phyloP scores from a whole-genome alignment of 2,888 invertebrate genomes.

The Aphelenchoides bicaudatus region DNA sequence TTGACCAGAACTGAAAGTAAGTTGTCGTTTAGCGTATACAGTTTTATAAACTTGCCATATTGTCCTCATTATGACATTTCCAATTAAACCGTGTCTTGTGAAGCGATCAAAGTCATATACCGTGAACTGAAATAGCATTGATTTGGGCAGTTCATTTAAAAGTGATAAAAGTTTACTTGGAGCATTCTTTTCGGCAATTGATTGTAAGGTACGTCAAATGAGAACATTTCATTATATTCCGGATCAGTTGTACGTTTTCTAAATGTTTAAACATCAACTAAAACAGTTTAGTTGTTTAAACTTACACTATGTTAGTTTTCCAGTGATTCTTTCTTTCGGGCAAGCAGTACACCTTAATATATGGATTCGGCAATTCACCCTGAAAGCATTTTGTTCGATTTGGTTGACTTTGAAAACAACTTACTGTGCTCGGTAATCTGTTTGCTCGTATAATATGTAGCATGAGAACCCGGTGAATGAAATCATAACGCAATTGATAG shows the following conservation, averaged over 20 bases:
- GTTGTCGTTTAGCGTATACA: no score
- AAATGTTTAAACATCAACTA: conserved; percentile 67
- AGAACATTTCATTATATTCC: conserved; percentile 68
- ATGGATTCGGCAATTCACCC: conserved; percentile 80
- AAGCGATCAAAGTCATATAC: conserved; percentile 85
- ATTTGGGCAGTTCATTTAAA: background rate
- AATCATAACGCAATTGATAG: conserved; percentile 77
- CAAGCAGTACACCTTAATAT: conserved; percentile 78
- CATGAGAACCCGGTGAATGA: conserved; percentile 75
- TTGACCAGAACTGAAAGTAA: no score
- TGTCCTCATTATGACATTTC: conserved; percentile 77
- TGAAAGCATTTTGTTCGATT: conserved; percentile 67
- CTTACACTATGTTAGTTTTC: conserved; percentile 75
- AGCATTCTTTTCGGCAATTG: conserved; percentile 74
- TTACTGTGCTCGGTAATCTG: conserved; percentile 69
- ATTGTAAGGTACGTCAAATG: conserved; percentile 76
- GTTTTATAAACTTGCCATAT: no score
- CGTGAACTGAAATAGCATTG: conserved; percentile 67
- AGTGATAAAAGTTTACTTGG: conserved; percentile 36
- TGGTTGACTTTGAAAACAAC: conserved; percentile 21
- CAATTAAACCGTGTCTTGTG: conserved; percentile 79
- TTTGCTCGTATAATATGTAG: conserved; percentile 56
- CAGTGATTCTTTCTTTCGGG: conserved; percentile 78
- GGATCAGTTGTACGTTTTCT: no score
- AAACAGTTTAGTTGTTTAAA: background rate